Evolutionary conservation across 2,888 invertebrate genomes (phyloP).

Genomic region (Cheilosia impressa): DNA sequence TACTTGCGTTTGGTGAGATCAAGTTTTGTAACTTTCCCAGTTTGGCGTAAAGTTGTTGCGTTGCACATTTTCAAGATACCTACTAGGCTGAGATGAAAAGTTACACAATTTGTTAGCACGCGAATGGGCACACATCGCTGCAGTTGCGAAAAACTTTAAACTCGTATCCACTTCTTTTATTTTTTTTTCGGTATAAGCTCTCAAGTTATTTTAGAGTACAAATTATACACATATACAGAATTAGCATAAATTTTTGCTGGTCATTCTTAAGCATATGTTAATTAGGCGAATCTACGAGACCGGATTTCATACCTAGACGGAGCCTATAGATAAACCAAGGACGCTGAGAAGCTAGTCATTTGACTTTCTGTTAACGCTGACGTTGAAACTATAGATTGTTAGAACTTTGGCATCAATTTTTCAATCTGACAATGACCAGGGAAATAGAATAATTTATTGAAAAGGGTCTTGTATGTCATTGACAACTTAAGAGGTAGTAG

Average conservation of each 20-base stretch:
- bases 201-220: too few species aligned
- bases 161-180: neutral
- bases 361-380: too few species aligned
- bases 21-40: neutral
- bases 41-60: neutral
- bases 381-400: too few species aligned
- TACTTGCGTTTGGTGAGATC: neutral
- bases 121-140: neutral
- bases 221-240: slow-evolving; percentile 17
- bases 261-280: slow-evolving; percentile 22
- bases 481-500: too few species aligned
- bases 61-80: neutral
- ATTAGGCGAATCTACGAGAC: slow-evolving; percentile 3
- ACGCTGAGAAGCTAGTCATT: too few species aligned
- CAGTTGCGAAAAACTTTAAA: neutral
- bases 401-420: too few species aligned
- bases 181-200: too few species aligned
- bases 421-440: too few species aligned
- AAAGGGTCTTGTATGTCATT: too few species aligned
- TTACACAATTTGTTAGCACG: neutral
- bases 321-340: neutral
- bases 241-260: slow-evolving; percentile 9
- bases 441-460: too few species aligned
- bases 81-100: neutral
- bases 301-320: neutral